Evolutionary conservation across 2,888 invertebrate genomes (phyloP), one percentile per base, ranked within the genome.

Genomic region (Trichopria drosophilae): DNA sequence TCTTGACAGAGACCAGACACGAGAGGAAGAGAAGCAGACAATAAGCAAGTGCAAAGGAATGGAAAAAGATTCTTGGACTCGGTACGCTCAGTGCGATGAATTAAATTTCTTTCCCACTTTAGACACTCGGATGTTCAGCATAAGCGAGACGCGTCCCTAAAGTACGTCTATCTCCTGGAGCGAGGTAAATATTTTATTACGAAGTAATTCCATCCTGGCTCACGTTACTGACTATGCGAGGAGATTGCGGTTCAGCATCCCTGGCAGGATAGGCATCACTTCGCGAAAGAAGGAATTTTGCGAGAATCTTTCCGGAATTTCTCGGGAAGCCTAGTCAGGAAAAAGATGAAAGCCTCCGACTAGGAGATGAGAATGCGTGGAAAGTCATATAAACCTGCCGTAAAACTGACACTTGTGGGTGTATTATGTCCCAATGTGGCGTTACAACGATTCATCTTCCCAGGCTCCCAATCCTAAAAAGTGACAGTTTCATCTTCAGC

Each of bases 21-120:
- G 19, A 7, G 5, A 36, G 26, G 18, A 34, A 16, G 10, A 16
- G 10, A 13, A 9, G 6, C 13, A 13, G 20, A 28, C 10, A 32
- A 24, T 13, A 24, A 12, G 10, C 10, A 36, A 18, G 13, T 10
- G 24, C 23, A 28, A 28, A 35, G 13, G 16, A 26, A 22, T 4
- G 22, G 32, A 31, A 66, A 65, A 65, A 66, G 60, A 49, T 60
- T 54, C 48, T 56, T 49, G 42, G 53, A 51, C 59, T 24, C 50
- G 56, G 51, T 34, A 40, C 50, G 39, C 42, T 35, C 23, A 15
- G 12, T 18, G 31, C 18, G 32, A 43, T 34, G 36, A 49, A 36
- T 34, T 49, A 49, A n/a, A n/a, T 43, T 49, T 49, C 43, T 31
- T 22, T 24, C 20, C 13, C 28, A 13, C 35, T 36, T n/a, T n/a